Conservation (phyloP, 2,797 vertebrate species). For the Gallinago nigripennis region DNA sequence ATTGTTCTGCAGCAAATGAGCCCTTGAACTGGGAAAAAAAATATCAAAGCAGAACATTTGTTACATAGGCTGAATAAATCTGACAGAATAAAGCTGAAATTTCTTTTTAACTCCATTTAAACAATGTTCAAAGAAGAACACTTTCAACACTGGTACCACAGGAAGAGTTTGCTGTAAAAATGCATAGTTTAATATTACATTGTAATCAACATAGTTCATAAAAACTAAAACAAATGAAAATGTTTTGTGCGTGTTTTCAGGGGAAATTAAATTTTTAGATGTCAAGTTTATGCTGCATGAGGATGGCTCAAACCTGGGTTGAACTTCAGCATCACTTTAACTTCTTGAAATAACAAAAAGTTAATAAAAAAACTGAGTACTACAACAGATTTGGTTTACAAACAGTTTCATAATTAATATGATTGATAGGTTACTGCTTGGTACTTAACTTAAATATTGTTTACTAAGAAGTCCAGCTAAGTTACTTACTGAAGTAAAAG, state of each 20-base stretch:
- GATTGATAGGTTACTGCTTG: neutral
- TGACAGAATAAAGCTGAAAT: neutral
- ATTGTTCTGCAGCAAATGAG: neutral
- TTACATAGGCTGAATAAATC: neutral
- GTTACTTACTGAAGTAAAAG: slow-evolving; percentile 92
- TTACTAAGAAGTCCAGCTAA: neutral
- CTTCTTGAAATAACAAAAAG: neutral
- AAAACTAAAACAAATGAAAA: neutral
- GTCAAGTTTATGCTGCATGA: neutral
- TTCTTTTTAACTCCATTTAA: neutral
- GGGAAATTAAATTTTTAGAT: neutral
- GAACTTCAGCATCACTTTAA: neutral
- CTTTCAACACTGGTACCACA: neutral
- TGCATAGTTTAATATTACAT: neutral
- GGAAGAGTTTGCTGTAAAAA: neutral
- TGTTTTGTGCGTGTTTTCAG: neutral
- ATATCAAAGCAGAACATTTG: neutral
- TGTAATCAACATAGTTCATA: neutral
- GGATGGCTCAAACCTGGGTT: neutral
- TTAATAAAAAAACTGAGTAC: neutral
- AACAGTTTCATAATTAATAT: neutral
- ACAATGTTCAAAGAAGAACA: neutral
- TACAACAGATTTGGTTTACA: neutral
- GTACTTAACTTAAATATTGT: neutral
- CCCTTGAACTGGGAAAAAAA: neutral